Conservation (phyloP, 2,113 vertebrate species). For the Paramormyrops kingsleyae region DNA sequence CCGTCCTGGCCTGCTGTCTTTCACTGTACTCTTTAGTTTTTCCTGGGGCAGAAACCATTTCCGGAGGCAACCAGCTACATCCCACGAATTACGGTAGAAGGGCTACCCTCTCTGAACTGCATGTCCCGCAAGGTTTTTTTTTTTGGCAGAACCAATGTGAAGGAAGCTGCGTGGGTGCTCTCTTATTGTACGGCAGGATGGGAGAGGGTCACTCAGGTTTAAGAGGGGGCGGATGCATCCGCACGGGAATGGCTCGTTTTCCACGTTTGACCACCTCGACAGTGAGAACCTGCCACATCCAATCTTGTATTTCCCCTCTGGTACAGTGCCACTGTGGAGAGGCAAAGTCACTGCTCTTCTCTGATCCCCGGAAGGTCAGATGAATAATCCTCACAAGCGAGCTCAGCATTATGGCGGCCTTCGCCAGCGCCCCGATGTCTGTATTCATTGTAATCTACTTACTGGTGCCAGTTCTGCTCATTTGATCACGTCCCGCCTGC, state of each 20-base stretch:
- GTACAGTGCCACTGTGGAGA: neutral
- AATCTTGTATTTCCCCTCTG: neutral
- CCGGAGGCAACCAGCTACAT: neutral
- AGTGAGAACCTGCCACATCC: neutral
- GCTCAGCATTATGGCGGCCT: neutral
- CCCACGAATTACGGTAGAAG: neutral
- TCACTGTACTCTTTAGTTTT: neutral
- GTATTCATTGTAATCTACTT: conserved; percentile 21
- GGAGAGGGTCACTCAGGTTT: neutral
- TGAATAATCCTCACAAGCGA: neutral
- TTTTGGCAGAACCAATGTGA: neutral
- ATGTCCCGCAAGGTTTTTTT: neutral
- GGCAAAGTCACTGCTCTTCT: neutral
- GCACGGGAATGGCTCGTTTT: neutral
- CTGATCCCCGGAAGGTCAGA: neutral
- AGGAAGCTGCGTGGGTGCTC: neutral
- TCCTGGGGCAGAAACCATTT: neutral
- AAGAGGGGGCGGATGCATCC: neutral
- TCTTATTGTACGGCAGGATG: neutral
- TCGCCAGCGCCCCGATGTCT: neutral
- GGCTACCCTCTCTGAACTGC: neutral
- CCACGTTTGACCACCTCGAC: neutral
- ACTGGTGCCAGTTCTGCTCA: neutral
- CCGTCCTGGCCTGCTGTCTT: neutral
- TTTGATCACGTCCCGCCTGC: conserved; percentile 9